Percentiles rank a stretch among this genome's conserved stretches.
Conservation (phyloP, 2,888 invertebrate genomes). For the Platycheirus rosarum region DNA sequence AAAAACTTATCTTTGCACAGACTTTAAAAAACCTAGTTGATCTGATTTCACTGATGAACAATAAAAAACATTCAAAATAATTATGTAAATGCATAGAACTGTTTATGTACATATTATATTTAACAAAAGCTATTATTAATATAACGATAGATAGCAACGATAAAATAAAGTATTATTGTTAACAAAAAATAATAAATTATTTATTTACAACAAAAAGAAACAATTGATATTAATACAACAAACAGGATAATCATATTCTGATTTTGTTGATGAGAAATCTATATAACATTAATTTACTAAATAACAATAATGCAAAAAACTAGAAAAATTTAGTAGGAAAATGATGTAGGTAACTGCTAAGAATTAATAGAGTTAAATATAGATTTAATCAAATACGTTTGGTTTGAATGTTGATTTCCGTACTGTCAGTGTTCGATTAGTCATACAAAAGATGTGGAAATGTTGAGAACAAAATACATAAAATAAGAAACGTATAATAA, state of each 20-base stretch:
- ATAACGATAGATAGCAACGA: conserved; percentile 58
- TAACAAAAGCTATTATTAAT: not conserved
- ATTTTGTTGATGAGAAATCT: conserved; percentile 1
- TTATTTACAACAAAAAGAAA: conserved; percentile 57
- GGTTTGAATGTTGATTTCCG: conserved; percentile 35
- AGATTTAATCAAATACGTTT: conserved; percentile 30
- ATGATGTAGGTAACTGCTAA: conserved; percentile 48
- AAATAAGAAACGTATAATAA: conserved; percentile 30
- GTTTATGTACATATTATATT: not conserved
- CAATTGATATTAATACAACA: conserved; percentile 32
- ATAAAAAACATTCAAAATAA: not conserved
- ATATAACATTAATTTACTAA: conserved; percentile 11
- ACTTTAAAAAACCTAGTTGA: not conserved
- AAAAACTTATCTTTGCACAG: not conserved
- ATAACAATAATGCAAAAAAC: conserved; percentile 35
- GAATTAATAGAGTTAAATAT: conserved; percentile 31
- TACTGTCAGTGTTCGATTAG: conserved; percentile 20
- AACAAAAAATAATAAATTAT: conserved; percentile 42
- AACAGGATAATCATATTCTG: conserved; percentile 5
- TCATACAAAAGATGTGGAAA: not conserved
- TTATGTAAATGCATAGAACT: not conserved
- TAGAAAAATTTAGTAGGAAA: conserved; percentile 66
- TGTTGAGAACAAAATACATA: not conserved
- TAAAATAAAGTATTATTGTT: conserved; percentile 55
- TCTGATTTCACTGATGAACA: not conserved